Evolutionary conservation across 2,113 vertebrate genomes (phyloP).

Genomic region (Aegithalos caudatus): DNA sequence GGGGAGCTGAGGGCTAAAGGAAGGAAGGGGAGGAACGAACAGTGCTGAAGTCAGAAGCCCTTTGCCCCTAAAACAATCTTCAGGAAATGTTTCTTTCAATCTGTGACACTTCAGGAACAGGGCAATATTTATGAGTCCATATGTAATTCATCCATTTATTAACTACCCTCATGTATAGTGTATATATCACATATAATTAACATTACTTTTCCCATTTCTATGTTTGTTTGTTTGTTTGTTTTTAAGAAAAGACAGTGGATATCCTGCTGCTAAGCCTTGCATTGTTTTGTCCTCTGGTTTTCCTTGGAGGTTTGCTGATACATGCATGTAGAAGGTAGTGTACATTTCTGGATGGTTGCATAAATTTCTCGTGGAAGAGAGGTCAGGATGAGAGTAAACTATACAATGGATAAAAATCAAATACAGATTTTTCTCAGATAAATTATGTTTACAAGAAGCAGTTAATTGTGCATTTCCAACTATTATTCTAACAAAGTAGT

Average conservation of each 20-base stretch:
- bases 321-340: constrained; percentile 24
- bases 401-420: neutral
- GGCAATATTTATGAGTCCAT: neutral
- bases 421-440: neutral
- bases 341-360: neutral
- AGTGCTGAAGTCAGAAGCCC: neutral
- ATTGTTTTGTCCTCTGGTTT: neutral
- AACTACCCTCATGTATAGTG: neutral
- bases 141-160: neutral
- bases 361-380: neutral
- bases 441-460: neutral
- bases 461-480: neutral
- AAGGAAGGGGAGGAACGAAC: neutral
- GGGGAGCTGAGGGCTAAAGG: neutral
- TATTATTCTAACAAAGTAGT: neutral
- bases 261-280: neutral
- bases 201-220: neutral
- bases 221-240: neutral
- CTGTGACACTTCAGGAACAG: neutral
- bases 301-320: constrained; percentile 18
- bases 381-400: neutral
- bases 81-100: neutral
- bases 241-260: neutral
- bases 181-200: neutral
- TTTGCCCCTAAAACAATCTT: neutral